Conservation (phyloP, 1,140 invertebrate species). For the Aphaenogaster ashmeadi region DNA sequence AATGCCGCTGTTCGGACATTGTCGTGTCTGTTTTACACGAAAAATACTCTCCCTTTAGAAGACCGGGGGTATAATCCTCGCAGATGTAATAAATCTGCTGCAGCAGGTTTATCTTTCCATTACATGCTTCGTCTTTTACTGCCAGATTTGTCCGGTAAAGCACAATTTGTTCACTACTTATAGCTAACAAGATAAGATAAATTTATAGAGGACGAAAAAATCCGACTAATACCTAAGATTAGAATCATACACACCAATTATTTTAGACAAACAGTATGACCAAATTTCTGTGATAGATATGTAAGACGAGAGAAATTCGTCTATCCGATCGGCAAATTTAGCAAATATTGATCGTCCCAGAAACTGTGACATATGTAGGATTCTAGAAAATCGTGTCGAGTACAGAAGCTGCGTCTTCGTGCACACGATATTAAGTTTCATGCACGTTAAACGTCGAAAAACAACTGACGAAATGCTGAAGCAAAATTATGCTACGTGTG, state of each 20-base stretch:
- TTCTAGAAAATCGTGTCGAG: not conserved
- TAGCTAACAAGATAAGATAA: conserved; percentile 10
- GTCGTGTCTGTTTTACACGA: conserved; percentile 58
- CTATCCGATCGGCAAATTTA: conserved; percentile 11
- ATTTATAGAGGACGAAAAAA: not conserved
- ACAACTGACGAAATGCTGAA: not conserved
- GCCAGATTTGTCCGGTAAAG: conserved; percentile 34
- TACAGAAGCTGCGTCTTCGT: not conserved
- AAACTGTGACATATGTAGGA: not conserved
- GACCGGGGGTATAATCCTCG: conserved; percentile 24
- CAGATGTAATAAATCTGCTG: conserved; percentile 47
- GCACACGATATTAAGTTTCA: not conserved
- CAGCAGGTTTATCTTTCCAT: conserved; percentile 45
- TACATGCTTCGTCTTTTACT: conserved; percentile 27
- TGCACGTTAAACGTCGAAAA: not conserved
- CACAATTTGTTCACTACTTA: conserved; percentile 22
- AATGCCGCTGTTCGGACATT: conserved; percentile 40
- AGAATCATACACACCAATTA: not conserved
- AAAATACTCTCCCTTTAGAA: conserved; percentile 55
- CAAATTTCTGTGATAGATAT: not conserved
- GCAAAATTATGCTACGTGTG: not conserved
- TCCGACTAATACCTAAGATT: not conserved
- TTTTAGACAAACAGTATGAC: not conserved
- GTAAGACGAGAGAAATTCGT: conserved; percentile 10
- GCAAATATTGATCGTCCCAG: conserved; percentile 5